Conservation (phyloP, 2,888 invertebrate species). For the Thysanoteuthis rhombus region DNA sequence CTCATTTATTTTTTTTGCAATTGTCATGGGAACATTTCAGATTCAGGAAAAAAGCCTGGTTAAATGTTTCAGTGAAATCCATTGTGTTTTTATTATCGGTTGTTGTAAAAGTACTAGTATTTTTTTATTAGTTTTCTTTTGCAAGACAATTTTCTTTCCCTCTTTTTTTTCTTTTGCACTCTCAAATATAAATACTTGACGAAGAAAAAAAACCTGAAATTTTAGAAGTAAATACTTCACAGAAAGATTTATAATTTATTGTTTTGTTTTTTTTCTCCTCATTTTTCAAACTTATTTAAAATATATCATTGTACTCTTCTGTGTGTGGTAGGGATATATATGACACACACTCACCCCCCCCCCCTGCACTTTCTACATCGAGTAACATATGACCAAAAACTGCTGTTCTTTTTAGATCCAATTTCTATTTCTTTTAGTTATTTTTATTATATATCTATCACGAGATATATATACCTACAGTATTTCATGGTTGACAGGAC, state of each 20-base stretch:
- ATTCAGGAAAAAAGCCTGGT: background rate
- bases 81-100: background rate
- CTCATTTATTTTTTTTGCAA: background rate
- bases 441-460: background rate
- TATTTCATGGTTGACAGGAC: too few species aligned
- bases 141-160: too few species aligned
- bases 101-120: background rate
- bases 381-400: background rate
- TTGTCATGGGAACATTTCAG: background rate
- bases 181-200: background rate
- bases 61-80: background rate
- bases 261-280: background rate
- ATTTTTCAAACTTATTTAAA: background rate
- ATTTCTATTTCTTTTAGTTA: background rate
- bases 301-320: background rate
- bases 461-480: too few species aligned
- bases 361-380: too few species aligned
- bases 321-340: background rate
- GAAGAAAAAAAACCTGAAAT: background rate
- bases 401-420: background rate
- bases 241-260: background rate
- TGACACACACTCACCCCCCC: too few species aligned
- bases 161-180: background rate
- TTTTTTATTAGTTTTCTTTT: too few species aligned
- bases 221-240: background rate